These are phyloP conservation scores for Myripristis murdjan DNA, from an alignment of 2,797 vertebrate genomes.

Conservation along the genomic window DNA sequence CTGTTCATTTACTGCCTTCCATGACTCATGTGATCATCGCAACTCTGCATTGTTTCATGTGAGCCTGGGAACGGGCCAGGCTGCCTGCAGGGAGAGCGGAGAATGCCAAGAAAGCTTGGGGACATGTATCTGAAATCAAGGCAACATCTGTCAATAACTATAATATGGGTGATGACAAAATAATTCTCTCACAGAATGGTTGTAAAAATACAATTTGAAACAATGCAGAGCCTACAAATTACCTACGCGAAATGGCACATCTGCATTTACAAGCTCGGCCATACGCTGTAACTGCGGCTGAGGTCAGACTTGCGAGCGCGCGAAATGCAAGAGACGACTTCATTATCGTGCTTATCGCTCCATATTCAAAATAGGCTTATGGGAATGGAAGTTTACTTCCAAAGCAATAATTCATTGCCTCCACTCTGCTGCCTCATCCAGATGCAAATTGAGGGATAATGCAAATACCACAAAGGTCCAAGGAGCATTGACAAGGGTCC, in stretches of 20 bases:
- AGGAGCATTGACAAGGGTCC: neutral
- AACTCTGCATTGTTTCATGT: conserved; percentile 25
- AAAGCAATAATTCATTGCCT: neutral
- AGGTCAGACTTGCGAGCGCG: neutral
- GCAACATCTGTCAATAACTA: conserved; percentile 36
- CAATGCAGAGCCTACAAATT: conserved; percentile 10
- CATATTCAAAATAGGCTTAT: neutral
- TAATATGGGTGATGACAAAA: conserved; percentile 19
- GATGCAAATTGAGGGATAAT: conserved; percentile 20
- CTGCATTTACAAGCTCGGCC: neutral
- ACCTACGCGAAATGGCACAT: conserved; percentile 14
- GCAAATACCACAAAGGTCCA: conserved; percentile 11
- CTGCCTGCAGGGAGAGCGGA: conserved; percentile 27
- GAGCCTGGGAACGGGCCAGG: conserved; percentile 21
- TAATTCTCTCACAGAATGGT: neutral
- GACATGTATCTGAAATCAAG: conserved; percentile 1
- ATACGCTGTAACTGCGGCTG: neutral
- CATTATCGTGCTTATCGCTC: neutral
- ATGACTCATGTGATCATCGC: conserved; percentile 45
- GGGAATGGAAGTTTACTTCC: neutral
- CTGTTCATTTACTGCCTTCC: conserved; percentile 49
- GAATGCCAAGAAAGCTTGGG: conserved; percentile 14
- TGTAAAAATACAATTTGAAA: conserved; percentile 35
- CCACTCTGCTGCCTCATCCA: neutral
- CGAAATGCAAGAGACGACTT: neutral